phyloP scores from a whole-genome alignment of 2,888 invertebrate genomes.

The Hecatera dysodea region DNA sequence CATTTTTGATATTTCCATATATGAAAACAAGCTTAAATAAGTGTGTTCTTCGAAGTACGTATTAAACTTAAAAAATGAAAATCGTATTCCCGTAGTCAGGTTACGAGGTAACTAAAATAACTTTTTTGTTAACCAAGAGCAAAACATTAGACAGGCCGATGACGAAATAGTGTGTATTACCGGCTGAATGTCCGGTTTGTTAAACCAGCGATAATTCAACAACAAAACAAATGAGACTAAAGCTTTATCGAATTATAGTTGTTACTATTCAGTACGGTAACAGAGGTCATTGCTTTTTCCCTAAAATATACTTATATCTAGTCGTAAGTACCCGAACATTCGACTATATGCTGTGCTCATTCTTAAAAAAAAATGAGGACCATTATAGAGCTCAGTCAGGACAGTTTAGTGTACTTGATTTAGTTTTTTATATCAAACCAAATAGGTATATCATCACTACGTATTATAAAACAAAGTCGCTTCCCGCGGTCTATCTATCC shows the following conservation, averaged over 20 bases:
- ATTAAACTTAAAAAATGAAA: no score
- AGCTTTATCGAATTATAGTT: conserved; percentile 11
- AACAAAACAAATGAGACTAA: conserved; percentile 38
- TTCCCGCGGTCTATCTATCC: no score
- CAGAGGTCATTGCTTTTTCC: background rate
- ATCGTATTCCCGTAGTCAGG: no score
- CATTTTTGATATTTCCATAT: no score
- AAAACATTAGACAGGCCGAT: conserved; percentile 2
- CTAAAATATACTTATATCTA: background rate
- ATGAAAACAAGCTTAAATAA: no score
- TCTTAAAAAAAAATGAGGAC: background rate
- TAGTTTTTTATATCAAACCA: background rate
- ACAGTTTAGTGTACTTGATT: background rate
- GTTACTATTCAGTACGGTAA: background rate
- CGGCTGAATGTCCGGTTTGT: conserved; percentile 48
- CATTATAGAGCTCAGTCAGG: no score
- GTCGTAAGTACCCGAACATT: background rate
- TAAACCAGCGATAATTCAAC: conserved; percentile 18
- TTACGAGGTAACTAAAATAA: no score
- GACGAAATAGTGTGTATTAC: conserved; percentile 26
- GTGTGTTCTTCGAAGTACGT: no score
- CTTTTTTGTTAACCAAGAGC: background rate
- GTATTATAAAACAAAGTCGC: no score
- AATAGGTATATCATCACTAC: no score
- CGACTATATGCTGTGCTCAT: background rate